These are phyloP conservation scores for Callipepla squamata DNA, from an alignment of 2,113 vertebrate species.

Conservation along the genomic window DNA sequence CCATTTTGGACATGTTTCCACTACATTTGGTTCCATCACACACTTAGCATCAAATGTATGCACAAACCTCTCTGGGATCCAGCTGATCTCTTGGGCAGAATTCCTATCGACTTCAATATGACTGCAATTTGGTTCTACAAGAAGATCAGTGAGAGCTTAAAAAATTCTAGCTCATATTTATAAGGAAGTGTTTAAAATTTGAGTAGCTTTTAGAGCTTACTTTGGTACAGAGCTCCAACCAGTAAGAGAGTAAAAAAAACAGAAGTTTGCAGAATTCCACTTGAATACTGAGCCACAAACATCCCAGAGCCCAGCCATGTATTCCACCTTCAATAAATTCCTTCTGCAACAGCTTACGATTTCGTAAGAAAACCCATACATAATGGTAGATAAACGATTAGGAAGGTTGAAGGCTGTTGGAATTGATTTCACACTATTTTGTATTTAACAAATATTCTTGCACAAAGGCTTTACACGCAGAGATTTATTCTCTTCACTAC, in stretches of 20 bases:
- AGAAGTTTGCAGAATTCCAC: background rate
- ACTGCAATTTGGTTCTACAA: background rate
- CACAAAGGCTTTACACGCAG: background rate
- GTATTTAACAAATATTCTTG: conserved; percentile 38
- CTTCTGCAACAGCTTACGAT: background rate
- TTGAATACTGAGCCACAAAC: background rate
- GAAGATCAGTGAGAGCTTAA: background rate
- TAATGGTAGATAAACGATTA: conserved; percentile 45
- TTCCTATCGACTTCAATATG: background rate
- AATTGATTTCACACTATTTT: conserved; percentile 40
- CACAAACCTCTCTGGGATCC: background rate
- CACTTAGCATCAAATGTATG: background rate
- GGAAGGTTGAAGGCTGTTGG: conserved; percentile 4
- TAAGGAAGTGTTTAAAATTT: background rate
- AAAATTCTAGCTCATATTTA: background rate
- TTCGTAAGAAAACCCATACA: conserved; percentile 38
- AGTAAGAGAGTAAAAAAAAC: background rate
- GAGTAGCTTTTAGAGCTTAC: background rate
- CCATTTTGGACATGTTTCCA: background rate
- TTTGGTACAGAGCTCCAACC: background rate
- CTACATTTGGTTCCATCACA: background rate
- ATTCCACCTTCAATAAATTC: conserved; percentile 10
- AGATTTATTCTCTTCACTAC: background rate
- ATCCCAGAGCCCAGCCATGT: background rate
- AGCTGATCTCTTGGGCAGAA: background rate